Evolutionary conservation across 1,140 invertebrate genomes (phyloP).

Genomic region (Euschistus heros): DNA sequence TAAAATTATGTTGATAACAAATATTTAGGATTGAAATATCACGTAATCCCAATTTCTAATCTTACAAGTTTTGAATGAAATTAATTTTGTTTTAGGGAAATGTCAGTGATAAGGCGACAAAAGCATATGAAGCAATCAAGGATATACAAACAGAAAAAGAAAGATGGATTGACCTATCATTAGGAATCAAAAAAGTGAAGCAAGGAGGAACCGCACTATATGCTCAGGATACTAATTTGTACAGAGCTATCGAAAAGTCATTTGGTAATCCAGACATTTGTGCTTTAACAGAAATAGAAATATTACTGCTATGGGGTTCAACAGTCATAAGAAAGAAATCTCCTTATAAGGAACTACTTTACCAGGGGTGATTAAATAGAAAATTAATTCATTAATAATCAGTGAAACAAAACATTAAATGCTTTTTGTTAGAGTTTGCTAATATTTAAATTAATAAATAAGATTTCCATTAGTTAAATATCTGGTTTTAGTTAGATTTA

Average conservation of each 20-base stretch:
- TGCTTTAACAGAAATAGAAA: constrained; percentile 5
- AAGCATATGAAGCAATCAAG: constrained; percentile 5
- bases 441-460: too few species aligned
- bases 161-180: background rate
- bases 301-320: background rate
- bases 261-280: constrained; percentile 17
- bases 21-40: too few species aligned
- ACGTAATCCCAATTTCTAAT: too few species aligned
- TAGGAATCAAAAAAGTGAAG: background rate
- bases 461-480: too few species aligned
- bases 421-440: too few species aligned
- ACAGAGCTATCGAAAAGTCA: constrained; percentile 3
- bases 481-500: too few species aligned
- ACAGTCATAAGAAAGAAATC: constrained; percentile 17
- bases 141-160: constrained; percentile 3
- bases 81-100: background rate
- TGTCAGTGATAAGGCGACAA: background rate
- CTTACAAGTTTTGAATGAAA: too few species aligned
- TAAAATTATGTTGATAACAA: too few species aligned
- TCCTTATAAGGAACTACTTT: constrained; percentile 9
- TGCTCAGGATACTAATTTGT: constrained; percentile 12
- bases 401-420: too few species aligned
- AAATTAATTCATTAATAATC: too few species aligned
- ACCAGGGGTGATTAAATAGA: constrained; percentile 1
- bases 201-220: constrained; percentile 14